Conservation (phyloP, 2,888 invertebrate species). For the Zhengitettix transpicula region DNA sequence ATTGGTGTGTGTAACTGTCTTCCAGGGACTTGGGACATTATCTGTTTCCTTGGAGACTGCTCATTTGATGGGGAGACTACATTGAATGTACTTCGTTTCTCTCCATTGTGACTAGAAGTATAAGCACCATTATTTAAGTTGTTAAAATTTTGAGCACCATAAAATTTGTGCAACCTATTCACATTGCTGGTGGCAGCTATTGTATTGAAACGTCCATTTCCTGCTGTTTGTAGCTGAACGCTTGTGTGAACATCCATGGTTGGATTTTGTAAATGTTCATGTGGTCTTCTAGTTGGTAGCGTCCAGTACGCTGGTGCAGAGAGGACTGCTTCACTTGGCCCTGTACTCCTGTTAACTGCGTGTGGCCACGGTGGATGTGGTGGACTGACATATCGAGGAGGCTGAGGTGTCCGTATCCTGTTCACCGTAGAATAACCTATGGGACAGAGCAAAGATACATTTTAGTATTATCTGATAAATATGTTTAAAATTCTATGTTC, state of each 20-base stretch:
- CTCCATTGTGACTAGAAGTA: background rate
- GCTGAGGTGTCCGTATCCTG: background rate
- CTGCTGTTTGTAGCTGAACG: background rate
- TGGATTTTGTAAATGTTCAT: background rate
- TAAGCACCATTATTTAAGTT: background rate
- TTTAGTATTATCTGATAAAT: no score
- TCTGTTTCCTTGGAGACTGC: background rate
- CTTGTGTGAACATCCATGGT: no score
- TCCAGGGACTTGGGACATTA: background rate
- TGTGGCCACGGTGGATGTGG: background rate
- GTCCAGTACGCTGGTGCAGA: background rate
- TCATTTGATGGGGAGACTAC: background rate
- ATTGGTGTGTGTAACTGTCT: background rate
- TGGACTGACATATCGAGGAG: background rate
- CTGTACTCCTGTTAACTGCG: background rate
- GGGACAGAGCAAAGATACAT: no score
- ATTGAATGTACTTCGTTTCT: background rate
- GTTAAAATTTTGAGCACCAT: background rate
- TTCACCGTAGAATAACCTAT: no score
- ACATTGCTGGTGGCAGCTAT: background rate
- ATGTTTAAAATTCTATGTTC: no score
- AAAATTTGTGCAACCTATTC: background rate
- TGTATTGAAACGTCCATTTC: background rate
- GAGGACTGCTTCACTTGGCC: no score
- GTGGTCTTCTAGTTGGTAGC: background rate